Conservation (phyloP, 2,113 vertebrate species). For the Melanostigma gelatinosum region DNA sequence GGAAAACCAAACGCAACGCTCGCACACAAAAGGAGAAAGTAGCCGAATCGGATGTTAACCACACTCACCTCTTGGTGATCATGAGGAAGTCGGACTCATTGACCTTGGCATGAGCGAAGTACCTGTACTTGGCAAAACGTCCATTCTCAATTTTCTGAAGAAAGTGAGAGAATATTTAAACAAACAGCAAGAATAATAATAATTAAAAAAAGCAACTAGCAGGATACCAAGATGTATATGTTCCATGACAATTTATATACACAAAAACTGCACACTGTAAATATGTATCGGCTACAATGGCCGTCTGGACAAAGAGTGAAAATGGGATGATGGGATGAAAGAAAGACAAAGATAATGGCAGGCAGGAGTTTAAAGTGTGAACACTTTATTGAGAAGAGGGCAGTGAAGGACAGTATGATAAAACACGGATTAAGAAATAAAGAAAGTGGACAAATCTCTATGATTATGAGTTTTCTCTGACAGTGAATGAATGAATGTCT, state of each 20-base stretch:
- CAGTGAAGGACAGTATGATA: conserved; percentile 23
- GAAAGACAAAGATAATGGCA: conserved; percentile 43
- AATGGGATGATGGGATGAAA: conserved; percentile 42
- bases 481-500: neutral
- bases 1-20: neutral
- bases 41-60: neutral
- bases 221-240: neutral
- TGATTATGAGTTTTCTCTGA: neutral
- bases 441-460: neutral
- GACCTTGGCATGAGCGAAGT: conserved; percentile 96
- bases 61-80: conserved; percentile 94
- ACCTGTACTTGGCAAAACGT: conserved; percentile 95
- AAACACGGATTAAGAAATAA: conserved; percentile 6
- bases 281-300: neutral
- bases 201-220: neutral
- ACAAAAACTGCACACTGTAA: neutral
- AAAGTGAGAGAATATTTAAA: conserved; percentile 2
- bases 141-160: conserved; percentile 97
- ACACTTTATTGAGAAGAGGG: conserved; percentile 73
- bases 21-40: neutral
- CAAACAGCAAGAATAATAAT: neutral
- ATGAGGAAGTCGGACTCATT: conserved; percentile 96
- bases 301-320: neutral
- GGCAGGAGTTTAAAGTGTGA: conserved; percentile 40
- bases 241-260: neutral